Conservation (phyloP, 35 echinoderm and acorn worm species). For the Stichopus chloronotus region DNA sequence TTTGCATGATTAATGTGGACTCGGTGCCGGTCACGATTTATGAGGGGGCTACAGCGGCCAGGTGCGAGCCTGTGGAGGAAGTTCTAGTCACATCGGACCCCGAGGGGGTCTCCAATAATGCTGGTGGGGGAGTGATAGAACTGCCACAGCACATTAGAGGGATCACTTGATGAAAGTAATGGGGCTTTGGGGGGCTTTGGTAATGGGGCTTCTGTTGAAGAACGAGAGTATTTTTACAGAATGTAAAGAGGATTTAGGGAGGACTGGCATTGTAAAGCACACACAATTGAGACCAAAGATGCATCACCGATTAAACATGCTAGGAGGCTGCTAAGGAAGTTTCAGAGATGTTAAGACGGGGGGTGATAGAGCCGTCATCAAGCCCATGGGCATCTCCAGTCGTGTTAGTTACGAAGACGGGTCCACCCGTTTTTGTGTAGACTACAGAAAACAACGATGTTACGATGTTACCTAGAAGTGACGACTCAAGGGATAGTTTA, state of each 20-base stretch:
- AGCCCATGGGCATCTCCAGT: conserved; percentile 67
- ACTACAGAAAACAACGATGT: conserved; percentile 9
- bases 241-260: not conserved
- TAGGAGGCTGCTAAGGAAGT: conserved; percentile 18
- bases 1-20: conserved; percentile 20
- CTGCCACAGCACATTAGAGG: not conserved
- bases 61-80: not conserved
- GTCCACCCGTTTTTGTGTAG: conserved; percentile 12
- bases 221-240: conserved; percentile 29
- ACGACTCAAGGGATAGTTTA: conserved; percentile 26
- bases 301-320: not conserved
- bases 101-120: not conserved
- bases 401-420: conserved; percentile 16
- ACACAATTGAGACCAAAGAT: conserved; percentile 1
- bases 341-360: conserved; percentile 27
- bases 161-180: not conserved
- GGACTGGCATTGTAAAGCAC: conserved; percentile 17
- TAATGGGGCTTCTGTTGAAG: not conserved
- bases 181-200: too few relatives aligned
- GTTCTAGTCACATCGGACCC: not conserved
- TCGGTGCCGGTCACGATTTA: not conserved
- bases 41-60: not conserved
- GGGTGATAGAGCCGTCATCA: conserved; percentile 33
- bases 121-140: too few relatives aligned
- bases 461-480: conserved; percentile 53